phyloP scores from a whole-genome alignment of 2,113 vertebrate species.

The Dasyornis broadbenti region DNA sequence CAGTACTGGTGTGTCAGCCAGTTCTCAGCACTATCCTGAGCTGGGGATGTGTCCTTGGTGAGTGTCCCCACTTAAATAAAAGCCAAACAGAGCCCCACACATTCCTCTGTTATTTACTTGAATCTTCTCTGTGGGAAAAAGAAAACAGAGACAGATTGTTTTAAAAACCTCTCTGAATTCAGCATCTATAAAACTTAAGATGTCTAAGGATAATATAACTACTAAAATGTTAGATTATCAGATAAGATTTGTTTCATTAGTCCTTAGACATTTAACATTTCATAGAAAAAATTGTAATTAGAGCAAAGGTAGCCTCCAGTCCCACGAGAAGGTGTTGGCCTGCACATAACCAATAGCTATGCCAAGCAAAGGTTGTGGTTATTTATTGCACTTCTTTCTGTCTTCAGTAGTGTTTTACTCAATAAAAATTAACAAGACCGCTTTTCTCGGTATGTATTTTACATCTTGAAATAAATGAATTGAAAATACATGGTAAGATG shows the following conservation, averaged over 20 bases:
- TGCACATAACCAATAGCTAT: conserved; percentile 16
- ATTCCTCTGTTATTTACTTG: background rate
- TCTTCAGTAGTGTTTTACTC: conserved; percentile 32
- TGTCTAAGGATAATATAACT: conserved; percentile 7
- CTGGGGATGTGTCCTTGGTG: background rate
- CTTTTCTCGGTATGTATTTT: conserved; percentile 31
- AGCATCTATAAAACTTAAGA: background rate
- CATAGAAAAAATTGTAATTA: conserved; percentile 64
- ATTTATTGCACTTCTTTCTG: conserved; percentile 59
- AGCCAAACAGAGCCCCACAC: background rate
- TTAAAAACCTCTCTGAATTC: background rate
- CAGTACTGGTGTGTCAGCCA: conserved; percentile 12
- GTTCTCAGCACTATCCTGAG: background rate
- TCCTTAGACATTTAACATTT: conserved; percentile 65
- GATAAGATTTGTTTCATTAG: conserved; percentile 57
- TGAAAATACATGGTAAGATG: background rate
- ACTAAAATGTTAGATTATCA: conserved; percentile 13
- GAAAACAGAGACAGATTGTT: background rate
- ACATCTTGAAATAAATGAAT: conserved; percentile 54
- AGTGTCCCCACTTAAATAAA: background rate
- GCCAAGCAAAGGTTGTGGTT: conserved; percentile 54
- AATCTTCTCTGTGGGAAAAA: background rate
- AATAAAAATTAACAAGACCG: conserved; percentile 39
- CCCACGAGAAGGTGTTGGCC: conserved; percentile 36
- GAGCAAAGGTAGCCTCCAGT: conserved; percentile 36